Evolutionary conservation across 2,888 invertebrate species (phyloP).

Genomic region (Hydroisotoma schaefferi): DNA sequence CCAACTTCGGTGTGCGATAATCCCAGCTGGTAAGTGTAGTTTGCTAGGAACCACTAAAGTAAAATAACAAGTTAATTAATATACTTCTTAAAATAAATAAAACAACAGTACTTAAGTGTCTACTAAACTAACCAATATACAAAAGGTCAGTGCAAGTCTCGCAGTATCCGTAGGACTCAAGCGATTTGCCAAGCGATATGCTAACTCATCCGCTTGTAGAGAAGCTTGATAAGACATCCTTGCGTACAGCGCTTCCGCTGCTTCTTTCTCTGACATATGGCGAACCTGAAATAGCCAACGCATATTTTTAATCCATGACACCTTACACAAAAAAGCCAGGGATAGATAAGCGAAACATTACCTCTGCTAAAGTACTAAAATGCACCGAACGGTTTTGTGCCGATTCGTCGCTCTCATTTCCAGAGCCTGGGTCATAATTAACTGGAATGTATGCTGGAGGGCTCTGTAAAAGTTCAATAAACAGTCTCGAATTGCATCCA

Average conservation of each 20-base stretch:
- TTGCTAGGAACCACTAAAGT: slow-evolving; percentile 89
- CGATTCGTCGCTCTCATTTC: slow-evolving; percentile 80
- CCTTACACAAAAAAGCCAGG: neutral
- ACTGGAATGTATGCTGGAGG: slow-evolving; percentile 90
- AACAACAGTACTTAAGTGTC: neutral
- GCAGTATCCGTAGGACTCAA: slow-evolving; percentile 72
- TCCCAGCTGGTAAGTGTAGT: slow-evolving; percentile 87
- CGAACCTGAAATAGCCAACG: slow-evolving; percentile 59
- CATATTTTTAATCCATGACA: neutral
- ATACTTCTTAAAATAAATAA: neutral
- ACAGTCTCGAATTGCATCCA: slow-evolving; percentile 9
- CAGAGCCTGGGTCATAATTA: slow-evolving; percentile 68
- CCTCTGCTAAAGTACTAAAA: slow-evolving; percentile 75
- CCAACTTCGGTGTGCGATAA: slow-evolving; percentile 77
- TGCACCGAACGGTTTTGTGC: slow-evolving; percentile 63
- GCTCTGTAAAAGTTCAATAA: slow-evolving; percentile 62
- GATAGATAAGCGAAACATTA: slow-evolving; percentile 43
- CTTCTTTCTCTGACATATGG: slow-evolving; percentile 84
- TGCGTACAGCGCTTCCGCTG: slow-evolving; percentile 87
- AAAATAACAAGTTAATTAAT: slow-evolving; percentile 14
- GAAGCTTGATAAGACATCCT: slow-evolving; percentile 92
- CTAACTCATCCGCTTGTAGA: slow-evolving; percentile 73
- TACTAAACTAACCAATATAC: slow-evolving; percentile 63
- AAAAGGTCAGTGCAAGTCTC: slow-evolving; percentile 79
- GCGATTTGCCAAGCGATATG: slow-evolving; percentile 70